Conservation (phyloP, 2,888 invertebrate genomes). For the Seira musarum region DNA sequence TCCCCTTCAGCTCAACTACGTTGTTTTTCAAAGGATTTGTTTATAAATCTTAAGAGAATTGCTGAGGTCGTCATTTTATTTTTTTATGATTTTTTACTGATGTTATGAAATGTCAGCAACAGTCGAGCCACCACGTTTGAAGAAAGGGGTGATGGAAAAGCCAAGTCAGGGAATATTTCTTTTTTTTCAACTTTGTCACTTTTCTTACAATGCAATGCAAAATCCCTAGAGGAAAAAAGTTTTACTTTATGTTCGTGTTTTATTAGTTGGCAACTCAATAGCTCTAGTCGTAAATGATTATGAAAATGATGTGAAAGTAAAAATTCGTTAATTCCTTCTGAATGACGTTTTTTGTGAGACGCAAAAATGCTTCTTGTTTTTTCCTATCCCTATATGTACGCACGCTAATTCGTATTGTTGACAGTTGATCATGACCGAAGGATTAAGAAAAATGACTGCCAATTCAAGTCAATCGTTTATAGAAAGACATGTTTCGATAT, state of each 20-base stretch:
- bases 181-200: neutral
- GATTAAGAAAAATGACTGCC: too few species aligned
- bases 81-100: slow-evolving; percentile 21
- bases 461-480: too few species aligned
- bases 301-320: neutral
- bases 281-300: neutral
- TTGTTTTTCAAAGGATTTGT: slow-evolving; percentile 36
- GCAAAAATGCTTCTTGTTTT: too few species aligned
- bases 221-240: neutral
- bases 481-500: too few species aligned
- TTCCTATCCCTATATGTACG: too few species aligned
- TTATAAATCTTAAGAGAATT: slow-evolving; percentile 20
- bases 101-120: slow-evolving; percentile 41
- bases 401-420: too few species aligned
- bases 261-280: neutral
- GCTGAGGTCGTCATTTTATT: slow-evolving; percentile 33
- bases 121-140: slow-evolving; percentile 28
- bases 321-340: neutral
- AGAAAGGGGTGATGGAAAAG: slow-evolving; percentile 11
- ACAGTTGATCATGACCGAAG: too few species aligned
- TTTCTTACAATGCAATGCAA: neutral
- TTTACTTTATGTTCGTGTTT: neutral
- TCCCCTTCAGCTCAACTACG: neutral
- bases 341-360: too few species aligned
- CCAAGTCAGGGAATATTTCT: neutral